Percentiles rank a stretch among this genome's conserved stretches.
These are phyloP conservation scores for Mayetiola destructor DNA, from an alignment of 2,888 invertebrate genomes.

Conservation along the genomic window DNA sequence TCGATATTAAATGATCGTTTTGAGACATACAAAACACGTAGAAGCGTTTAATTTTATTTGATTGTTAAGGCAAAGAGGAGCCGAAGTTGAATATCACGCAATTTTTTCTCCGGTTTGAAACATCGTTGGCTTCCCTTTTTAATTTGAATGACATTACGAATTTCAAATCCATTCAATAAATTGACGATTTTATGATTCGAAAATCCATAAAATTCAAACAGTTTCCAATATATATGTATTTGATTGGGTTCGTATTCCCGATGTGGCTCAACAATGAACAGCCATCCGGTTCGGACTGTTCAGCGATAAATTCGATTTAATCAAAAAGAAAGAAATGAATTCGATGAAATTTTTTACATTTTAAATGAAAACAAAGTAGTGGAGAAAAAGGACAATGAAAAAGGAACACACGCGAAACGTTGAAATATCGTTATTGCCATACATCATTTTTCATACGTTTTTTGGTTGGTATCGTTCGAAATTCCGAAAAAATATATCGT, in stretches of 20 bases:
- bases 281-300: neutral
- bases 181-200: conserved; percentile 4
- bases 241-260: neutral
- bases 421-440: neutral
- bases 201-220: neutral
- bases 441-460: no score
- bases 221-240: neutral
- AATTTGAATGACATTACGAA: neutral
- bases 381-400: neutral
- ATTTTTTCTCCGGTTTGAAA: neutral
- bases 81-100: no score
- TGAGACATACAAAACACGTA: neutral
- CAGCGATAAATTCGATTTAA: conserved; percentile 2
- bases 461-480: neutral
- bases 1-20: conserved; percentile 4
- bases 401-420: conserved; percentile 4
- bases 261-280: neutral
- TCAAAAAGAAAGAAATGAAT: conserved; percentile 3
- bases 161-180: neutral
- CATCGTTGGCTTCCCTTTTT: conserved; percentile 3
- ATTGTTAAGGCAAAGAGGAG: neutral
- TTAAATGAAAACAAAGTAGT: neutral
- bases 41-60: neutral
- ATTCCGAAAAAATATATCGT: neutral
- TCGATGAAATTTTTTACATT: no score